These are phyloP conservation scores for Pteropus alecto DNA, from an alignment of 2,113 vertebrate species.

Conservation along the genomic window DNA sequence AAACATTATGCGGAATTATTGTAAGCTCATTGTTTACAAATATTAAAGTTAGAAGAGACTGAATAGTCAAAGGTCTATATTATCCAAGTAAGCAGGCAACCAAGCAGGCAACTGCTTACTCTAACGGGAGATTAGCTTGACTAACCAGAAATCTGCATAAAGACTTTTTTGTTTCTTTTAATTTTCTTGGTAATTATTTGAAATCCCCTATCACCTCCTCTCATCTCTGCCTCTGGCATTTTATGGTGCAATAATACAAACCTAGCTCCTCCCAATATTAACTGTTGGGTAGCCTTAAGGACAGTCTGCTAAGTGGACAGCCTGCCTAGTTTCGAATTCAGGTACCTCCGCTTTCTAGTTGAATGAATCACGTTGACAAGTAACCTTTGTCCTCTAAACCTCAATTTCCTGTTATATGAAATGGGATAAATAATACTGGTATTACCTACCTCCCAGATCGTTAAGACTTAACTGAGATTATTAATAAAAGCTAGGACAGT, in stretches of 20 bases:
- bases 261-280: not conserved
- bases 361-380: not conserved
- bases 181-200: not conserved
- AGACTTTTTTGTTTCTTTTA: not conserved
- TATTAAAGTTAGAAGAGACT: not conserved
- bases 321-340: not conserved
- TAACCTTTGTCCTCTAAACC: not conserved
- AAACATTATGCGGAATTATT: not conserved
- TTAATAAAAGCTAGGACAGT: not conserved
- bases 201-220: not conserved
- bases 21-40: not conserved
- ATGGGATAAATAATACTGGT: not conserved
- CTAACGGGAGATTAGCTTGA: not conserved
- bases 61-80: not conserved
- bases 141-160: not conserved
- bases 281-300: not conserved
- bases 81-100: not conserved
- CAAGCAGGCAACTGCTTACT: not conserved
- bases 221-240: not conserved
- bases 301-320: not conserved
- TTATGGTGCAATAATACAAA: not conserved
- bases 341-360: not conserved
- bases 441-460: not conserved
- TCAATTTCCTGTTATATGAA: not conserved
- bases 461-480: not conserved